phyloP scores from a whole-genome alignment of 1,140 invertebrate genomes.

The Pseudoatta argentina region DNA sequence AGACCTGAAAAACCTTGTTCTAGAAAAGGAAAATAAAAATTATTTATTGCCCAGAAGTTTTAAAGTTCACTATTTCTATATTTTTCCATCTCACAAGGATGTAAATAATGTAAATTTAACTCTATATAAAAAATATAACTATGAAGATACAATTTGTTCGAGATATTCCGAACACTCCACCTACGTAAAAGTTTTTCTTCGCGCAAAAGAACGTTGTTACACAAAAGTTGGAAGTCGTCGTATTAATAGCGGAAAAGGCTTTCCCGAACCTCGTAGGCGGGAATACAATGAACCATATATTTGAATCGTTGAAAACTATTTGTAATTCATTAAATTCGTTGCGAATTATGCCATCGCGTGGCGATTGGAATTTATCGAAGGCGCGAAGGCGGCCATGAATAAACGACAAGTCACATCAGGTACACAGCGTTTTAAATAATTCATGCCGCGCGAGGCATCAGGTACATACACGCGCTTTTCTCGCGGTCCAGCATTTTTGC shows the following conservation, averaged over 20 bases:
- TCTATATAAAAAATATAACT: too few species aligned
- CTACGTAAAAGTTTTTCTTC: neutral
- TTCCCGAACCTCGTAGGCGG: too few species aligned
- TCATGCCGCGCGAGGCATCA: conserved; percentile 42
- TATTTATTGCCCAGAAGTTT: too few species aligned
- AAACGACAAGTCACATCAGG: conserved; percentile 8
- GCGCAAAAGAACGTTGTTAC: too few species aligned
- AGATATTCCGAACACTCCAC: too few species aligned
- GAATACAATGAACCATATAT: neutral
- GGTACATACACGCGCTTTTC: conserved; percentile 32
- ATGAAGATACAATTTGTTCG: too few species aligned
- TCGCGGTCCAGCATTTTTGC: conserved; percentile 40
- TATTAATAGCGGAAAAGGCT: neutral
- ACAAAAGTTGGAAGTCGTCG: neutral
- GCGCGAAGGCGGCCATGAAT: neutral
- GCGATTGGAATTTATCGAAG: conserved; percentile 33
- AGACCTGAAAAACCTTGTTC: too few species aligned
- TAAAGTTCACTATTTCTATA: too few species aligned
- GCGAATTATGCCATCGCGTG: neutral
- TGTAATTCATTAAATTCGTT: conserved; percentile 17
- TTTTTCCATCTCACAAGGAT: too few species aligned
- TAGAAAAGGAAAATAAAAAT: too few species aligned
- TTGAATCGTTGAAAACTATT: neutral
- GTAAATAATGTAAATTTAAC: too few species aligned
- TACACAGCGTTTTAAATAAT: conserved; percentile 55